Base-by-base conservation (phyloP, 2,888 invertebrate genomes). In the Sphaerophoria rueppellii region DNA sequence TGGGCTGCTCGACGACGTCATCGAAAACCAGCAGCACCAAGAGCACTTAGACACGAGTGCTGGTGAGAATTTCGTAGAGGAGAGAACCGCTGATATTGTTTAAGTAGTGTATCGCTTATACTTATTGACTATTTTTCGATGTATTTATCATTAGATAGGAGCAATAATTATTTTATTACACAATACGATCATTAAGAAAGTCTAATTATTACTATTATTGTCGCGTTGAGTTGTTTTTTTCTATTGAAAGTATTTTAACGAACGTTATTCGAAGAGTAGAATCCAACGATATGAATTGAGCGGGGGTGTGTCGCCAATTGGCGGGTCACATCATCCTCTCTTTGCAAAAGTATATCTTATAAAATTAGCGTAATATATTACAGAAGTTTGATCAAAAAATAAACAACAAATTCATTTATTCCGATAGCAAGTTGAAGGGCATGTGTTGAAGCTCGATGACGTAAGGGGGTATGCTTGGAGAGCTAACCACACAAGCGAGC, bases 21-120 rank as follows among this genome's bases (percentile, higher is more conserved):
- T 88, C 89, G 24, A 90, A 89, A 40, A 90, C 90, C 55, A 91
- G 91, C 82, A 89, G 91, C 70, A 91, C 90, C 34, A 76, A 70
- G 34, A 85, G 85, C 72, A 85, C 72, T 46, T 85, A 76, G 14
- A 43, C 9, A 2, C 11, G 7, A 4, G 12, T 40, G 40, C 43
- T 11, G 43, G 12, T 6, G 9, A 40, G 40, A 48, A 40, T 40
- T 40, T 40, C 40, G 6, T 40, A 54, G 74, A 75, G 80, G 83
- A 83, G 80, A 83, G 83, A 83, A 75, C 72, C 83, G 80, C 83
- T 83, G 83, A 83, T 83, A 83, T 69, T 67, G 52, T 67, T 76
- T 81, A 83, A 81, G 81, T 72, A 81, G 81, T 75, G 40, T 43
- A 43, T 43, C 57, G 75, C 67, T 81, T 82, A 50, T 50, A 50